Base-by-base conservation (phyloP, 1,140 invertebrate genomes). In the Heliconius eleuchia region DNA sequence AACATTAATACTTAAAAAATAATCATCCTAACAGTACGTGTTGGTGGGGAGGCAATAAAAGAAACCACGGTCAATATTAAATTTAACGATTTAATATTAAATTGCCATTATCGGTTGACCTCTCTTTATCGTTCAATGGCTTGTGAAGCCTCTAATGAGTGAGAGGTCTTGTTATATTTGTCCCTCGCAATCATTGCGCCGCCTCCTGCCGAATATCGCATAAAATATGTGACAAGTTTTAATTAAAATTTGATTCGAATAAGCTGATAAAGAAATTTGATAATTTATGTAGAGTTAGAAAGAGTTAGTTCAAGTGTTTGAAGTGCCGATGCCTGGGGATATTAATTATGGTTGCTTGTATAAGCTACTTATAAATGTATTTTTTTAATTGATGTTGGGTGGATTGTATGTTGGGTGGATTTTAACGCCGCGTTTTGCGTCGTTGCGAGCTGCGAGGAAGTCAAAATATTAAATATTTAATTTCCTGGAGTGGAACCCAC, bases 191-290 rank as follows among this genome's bases (percentile, higher is more conserved):
- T 85, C 81, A 85, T 87, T 86, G 90, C 80, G 84, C 85, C 92
- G 91, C 92, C 92, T 90, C 89, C 91, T 85, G 84, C 88, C 91
- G 91, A 93, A 92, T 90, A 92, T 84, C 85, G 86, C 89, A 87
- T 92, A 90, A 94, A 89, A 92, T 93, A 94, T 93, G 89, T 93
- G 91, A 92, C 91, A 88, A 87, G 91, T 92, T 93, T 94, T 93
- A 94, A 94, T 94, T 94, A 92, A 94, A 93, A 92, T 89, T 90
- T 88, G 92, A 94, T 94, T 86, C 86, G 82, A 87, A 89, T 81
- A 81, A 78, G 80, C 85, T 90, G 92, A 94, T 94, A 94, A 94
- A 75, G 83, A 86, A 88, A 91, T 91, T 89, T 87, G 92, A 92
- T 93, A 91, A 89, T 88, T 91, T 80, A 87, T 87, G 81, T 73